Evolutionary conservation across 2,888 invertebrate genomes (phyloP), one percentile per base, ranked within the genome.

Genomic region (Chouioia cunea): DNA sequence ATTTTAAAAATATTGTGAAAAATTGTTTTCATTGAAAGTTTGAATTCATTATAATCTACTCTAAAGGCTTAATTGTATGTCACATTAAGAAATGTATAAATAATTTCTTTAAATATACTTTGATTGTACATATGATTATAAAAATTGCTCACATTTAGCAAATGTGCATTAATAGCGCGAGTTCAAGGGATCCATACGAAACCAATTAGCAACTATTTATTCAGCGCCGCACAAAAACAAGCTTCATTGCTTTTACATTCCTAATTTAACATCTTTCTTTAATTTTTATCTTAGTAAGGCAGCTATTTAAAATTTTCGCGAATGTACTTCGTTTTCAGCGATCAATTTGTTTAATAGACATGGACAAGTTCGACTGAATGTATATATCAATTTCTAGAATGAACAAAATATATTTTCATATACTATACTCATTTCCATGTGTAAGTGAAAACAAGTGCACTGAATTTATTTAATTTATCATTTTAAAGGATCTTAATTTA

Each of bases 231-330:
- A 50, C 6, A 18, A 47, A 71, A 66, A 62, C 63, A 58, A 63
- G 63, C 52, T 58, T 47, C 16, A 56, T 57, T 62, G 43, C 36
- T 20, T 54, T 47, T 53, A 56, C 54, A 22, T 27, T 58, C 43
- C 43, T 52, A 64, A 56, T 60, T 68, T 12, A 65, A 68, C 56
- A 53, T 57, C 58, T 71, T 56, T 64, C 56, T 65, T 59, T 47
- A 2, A n/a, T 43, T 50, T 64, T 70, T 64, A 65, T 43, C 56
- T 73, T 69, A 73, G 59, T 70, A 66, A 70, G 66, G 70, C 65
- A 73, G 57, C 65, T 70, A 66, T 70, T 64, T 69, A 18, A 62
- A 57, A 48, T 73, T 53, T 73, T 70, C 63, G 69, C 62, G 59
- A 63, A 66, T 63, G 47, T 66, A 48, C 58, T 73, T 47, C 52